Evolutionary conservation across 1,140 invertebrate genomes (phyloP).

Genomic region (Eufriesea mexicana): DNA sequence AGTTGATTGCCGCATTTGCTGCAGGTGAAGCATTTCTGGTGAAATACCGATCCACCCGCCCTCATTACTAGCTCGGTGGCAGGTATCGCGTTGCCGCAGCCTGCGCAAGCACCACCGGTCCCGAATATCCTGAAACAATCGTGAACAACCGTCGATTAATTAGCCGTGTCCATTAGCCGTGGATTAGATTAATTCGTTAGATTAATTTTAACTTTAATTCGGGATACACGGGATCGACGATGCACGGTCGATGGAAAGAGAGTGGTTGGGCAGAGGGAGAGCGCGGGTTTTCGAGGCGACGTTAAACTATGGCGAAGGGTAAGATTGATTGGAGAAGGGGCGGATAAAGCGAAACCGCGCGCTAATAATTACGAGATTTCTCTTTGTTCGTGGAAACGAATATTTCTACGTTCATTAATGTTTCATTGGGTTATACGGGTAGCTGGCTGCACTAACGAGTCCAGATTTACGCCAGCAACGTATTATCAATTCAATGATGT

Average conservation of each 20-base stretch:
- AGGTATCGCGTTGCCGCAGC: constrained; percentile 94
- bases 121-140: constrained; percentile 92
- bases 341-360: constrained; percentile 9
- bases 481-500: constrained; percentile 40
- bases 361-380: constrained; percentile 25
- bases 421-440: constrained; percentile 20
- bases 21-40: constrained; percentile 96
- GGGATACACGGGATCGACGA: no score
- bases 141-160: constrained; percentile 33
- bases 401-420: constrained; percentile 32
- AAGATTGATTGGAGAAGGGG: background rate
- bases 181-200: background rate
- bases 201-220: background rate
- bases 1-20: constrained; percentile 94
- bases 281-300: background rate
- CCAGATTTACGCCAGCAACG: constrained; percentile 22
- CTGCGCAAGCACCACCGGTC: constrained; percentile 91
- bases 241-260: background rate
- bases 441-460: constrained; percentile 36
- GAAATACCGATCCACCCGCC: constrained; percentile 90
- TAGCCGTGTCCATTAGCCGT: background rate
- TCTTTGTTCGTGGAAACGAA: constrained; percentile 33
- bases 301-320: background rate
- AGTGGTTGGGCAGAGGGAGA: background rate
- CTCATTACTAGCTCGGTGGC: constrained; percentile 95